Evolutionary conservation across 2,888 invertebrate genomes (phyloP).

Genomic region (Craniophora ligustri): DNA sequence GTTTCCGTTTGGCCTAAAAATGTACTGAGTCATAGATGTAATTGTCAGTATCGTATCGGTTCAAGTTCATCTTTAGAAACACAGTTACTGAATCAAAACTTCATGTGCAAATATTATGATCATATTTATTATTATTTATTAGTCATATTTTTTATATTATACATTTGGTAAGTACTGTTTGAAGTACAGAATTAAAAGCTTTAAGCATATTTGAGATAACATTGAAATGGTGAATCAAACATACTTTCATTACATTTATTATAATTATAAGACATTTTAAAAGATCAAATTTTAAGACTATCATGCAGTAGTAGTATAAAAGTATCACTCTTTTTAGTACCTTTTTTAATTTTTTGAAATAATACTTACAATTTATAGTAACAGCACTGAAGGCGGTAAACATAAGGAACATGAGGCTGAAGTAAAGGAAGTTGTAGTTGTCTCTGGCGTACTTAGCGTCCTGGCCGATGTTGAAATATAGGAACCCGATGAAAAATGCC

Average conservation of each 20-base stretch:
- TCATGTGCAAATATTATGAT: too few relatives aligned
- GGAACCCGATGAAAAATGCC: constrained; percentile 93
- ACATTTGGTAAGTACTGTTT: too few relatives aligned
- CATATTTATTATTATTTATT: too few relatives aligned
- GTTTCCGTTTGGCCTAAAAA: constrained; percentile 33
- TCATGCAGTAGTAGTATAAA: too few relatives aligned
- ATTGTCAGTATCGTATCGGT: constrained; percentile 10
- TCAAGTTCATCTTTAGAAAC: constrained; percentile 23
- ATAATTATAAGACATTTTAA: too few relatives aligned
- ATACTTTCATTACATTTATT: too few relatives aligned
- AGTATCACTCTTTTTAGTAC: not conserved
- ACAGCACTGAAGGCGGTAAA: constrained; percentile 97
- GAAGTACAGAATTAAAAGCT: too few relatives aligned
- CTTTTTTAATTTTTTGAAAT: not conserved
- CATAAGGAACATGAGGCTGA: constrained; percentile 97
- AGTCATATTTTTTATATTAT: too few relatives aligned
- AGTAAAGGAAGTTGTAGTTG: constrained; percentile 96
- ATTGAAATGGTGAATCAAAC: too few relatives aligned
- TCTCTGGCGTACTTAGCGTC: constrained; percentile 94
- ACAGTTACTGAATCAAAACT: not conserved
- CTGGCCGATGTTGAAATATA: constrained; percentile 96
- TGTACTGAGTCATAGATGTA: constrained; percentile 21
- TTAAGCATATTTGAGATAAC: too few relatives aligned
- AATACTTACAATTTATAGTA: constrained; percentile 95
- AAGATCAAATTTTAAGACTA: too few relatives aligned